Evolutionary conservation across 2,888 invertebrate species (phyloP), one percentile per base, ranked within the genome.

Genomic region (Epirrhoe alternata): DNA sequence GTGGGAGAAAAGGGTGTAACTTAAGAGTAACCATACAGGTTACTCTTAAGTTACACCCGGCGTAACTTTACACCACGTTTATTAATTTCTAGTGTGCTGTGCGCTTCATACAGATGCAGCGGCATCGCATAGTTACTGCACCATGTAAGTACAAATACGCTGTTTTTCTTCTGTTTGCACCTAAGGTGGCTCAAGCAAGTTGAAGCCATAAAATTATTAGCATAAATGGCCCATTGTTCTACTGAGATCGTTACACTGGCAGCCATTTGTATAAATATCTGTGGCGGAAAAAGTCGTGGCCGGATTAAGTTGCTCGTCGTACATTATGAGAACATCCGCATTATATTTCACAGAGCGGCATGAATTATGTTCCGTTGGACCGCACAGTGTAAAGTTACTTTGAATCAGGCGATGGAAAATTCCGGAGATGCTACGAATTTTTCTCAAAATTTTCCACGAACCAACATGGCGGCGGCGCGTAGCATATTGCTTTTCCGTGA

Each of bases 281-380:
- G 78, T 73, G 80, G 82, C 77, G 83, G 86, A 87, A 88, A 88
- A 90, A 90, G 83, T 86, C 82, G 84, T 78, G 78, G 75, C 79
- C 77, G 86, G 87, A 89, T 89, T 88, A 90, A 88, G 88, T 90
- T 86, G 85, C 88, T 83, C 86, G 85, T 87, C 87, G 88, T 91
- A 90, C 87, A 88, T 89, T 90, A 89, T 85, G 86, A 85, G 87
- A 85, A 88, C 84, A 88, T 88, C 88, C 89, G 89, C 88, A 86
- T 90, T 89, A 90, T 90, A 90, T 89, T 89, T 89, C 88, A 88
- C 86, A 82, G 84, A 82, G 85, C 79, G 84, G 82, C 87, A 86
- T 90, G 89, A 90, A 83, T 89, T 89, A 90, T 89, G 88, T 80
- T 78, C 82, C 76, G 82, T 82, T 78, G 84, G 84, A 79, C 84